Base-by-base conservation (phyloP, 2,888 invertebrate genomes). In the Yponomeuta plumbellus region DNA sequence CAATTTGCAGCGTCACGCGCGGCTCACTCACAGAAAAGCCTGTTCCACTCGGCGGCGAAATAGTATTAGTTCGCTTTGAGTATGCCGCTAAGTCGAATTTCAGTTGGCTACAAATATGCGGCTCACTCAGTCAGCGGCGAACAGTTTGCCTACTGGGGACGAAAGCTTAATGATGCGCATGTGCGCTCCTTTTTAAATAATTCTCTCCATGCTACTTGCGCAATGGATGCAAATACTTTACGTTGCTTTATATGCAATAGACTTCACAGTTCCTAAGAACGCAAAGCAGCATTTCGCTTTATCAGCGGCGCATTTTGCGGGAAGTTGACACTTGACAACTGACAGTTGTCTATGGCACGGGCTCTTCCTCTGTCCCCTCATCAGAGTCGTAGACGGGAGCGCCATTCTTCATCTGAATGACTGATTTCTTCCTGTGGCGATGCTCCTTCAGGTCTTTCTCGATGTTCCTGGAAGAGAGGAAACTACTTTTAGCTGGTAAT, bases 331-430 rank as follows among this genome's bases (percentile, higher is more conserved):
- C 13, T 52, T 52, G 17, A 52, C 44, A 52, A 52, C 17, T 52
- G 44, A 1, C 17, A 52, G 70, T 74, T 73, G 71, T 78, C 85
- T 92, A 93, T 77, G 92, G 89, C 79, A 94, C 91, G 63, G 94
- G 92, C 77, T 94, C 94, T 70, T 94, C 94, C 73, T 94, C 94
- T 26, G 94, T 94, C 68, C 93, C 93, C 66, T 93, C 93, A 62
- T 94, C 93, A 3, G 93, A 92, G 68, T 92, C 92, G 72, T 92
- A 92, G 0, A 92, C 92, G 0, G 92, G 89, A 2, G 92, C 88
- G 58, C 92, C 92, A 61, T 92, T 90, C 69, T 89, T 89, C 80
- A 93, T 92, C 76, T 92, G 92, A 68, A 92, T 92, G 39, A 93
- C 93, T 11, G 92, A 92, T 70, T 93, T 92, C 80, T 93, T 93